Evolutionary conservation across 1,140 invertebrate genomes (phyloP).

Genomic region (Drosophila cardini): DNA sequence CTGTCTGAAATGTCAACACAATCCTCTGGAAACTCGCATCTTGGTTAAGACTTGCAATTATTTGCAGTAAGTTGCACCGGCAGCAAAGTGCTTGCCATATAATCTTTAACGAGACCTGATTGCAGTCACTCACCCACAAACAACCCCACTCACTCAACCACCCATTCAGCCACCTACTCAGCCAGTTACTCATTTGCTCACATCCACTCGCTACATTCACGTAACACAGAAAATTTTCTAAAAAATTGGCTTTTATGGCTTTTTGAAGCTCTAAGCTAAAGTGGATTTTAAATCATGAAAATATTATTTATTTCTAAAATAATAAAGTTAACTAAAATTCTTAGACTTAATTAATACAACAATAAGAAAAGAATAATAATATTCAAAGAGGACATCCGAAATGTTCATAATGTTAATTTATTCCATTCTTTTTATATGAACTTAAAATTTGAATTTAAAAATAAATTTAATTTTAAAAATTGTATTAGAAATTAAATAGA

Average conservation of each 20-base stretch:
- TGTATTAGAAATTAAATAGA: too few relatives aligned
- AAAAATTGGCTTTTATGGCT: constrained; percentile 48
- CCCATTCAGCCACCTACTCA: not conserved
- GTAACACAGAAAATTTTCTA: constrained; percentile 32
- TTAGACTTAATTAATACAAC: too few relatives aligned
- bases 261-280: too few relatives aligned
- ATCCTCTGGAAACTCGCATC: constrained; percentile 23
- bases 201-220: not conserved
- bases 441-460: too few relatives aligned
- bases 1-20: constrained; percentile 68
- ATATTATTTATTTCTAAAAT: too few relatives aligned
- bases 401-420: too few relatives aligned
- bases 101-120: constrained; percentile 64
- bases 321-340: too few relatives aligned
- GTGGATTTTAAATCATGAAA: not conserved
- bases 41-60: constrained; percentile 64
- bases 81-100: constrained; percentile 64
- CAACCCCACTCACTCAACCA: not conserved
- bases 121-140: constrained; percentile 11
- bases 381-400: too few relatives aligned
- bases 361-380: too few relatives aligned
- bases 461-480: too few relatives aligned
- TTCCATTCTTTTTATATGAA: too few relatives aligned
- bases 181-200: constrained; percentile 1
- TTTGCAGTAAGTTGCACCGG: constrained; percentile 55